Percentiles rank a stretch among this genome's conserved stretches.
These are phyloP conservation scores for Stenoptilia bipunctidactyla DNA, from an alignment of 2,888 invertebrate genomes.

Conservation along the genomic window DNA sequence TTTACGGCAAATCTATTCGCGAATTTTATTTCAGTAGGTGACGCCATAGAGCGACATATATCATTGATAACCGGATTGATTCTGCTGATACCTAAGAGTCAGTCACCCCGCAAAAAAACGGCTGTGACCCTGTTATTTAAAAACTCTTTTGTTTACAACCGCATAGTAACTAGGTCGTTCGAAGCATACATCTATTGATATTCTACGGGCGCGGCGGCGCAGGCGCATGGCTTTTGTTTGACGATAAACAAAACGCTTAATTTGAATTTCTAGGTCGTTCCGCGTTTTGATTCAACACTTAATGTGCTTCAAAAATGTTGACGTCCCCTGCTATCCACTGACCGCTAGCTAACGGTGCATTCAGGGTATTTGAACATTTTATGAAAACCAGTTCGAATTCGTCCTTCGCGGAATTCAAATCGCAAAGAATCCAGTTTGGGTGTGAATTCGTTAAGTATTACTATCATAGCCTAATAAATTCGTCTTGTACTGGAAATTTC, in stretches of 20 bases:
- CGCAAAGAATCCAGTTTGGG: neutral
- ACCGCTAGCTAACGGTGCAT: slow-evolving; percentile 1
- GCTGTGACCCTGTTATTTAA: slow-evolving; percentile 48
- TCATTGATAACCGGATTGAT: slow-evolving; percentile 40
- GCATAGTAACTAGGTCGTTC: slow-evolving; percentile 32
- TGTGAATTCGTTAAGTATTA: neutral
- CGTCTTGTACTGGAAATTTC: too few species aligned
- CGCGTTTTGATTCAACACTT: neutral
- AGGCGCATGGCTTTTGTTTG: neutral
- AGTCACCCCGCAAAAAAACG: slow-evolving; percentile 52
- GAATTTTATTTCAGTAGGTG: too few species aligned
- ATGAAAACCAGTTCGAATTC: neutral
- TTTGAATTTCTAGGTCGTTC: slow-evolving; percentile 1
- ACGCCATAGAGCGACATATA: too few species aligned
- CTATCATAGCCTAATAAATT: neutral
- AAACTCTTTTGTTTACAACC: slow-evolving; percentile 30
- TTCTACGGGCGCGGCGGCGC: neutral
- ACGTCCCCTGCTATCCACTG: neutral
- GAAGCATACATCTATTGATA: slow-evolving; percentile 16
- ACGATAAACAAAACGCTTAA: neutral
- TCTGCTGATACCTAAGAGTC: slow-evolving; percentile 43
- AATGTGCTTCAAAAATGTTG: neutral
- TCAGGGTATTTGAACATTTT: neutral
- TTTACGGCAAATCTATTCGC: too few species aligned
- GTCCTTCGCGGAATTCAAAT: slow-evolving; percentile 1